Evolutionary conservation across 2,797 vertebrate species (phyloP).

Genomic region (Falco cherrug): DNA sequence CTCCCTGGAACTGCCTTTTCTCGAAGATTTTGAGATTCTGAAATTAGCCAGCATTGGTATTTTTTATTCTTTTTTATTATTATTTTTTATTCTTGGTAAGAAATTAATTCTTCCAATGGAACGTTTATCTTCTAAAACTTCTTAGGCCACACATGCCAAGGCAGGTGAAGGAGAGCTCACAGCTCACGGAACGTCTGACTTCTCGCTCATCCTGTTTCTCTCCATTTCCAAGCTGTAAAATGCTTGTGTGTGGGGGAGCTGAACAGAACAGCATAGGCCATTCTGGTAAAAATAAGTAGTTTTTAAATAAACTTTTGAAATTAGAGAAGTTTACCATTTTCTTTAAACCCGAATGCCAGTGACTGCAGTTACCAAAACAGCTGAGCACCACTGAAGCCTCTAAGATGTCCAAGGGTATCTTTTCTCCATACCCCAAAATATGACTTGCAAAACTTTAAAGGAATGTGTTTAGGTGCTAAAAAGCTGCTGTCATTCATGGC

Average conservation of each 20-base stretch:
- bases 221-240: background rate
- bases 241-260: background rate
- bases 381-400: background rate
- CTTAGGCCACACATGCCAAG: background rate
- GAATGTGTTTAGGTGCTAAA: background rate
- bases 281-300: background rate
- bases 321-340: background rate
- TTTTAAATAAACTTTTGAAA: background rate
- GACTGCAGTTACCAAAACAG: background rate
- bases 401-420: rapidly evolving
- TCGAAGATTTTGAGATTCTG: background rate
- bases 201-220: rapidly evolving
- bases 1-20: background rate
- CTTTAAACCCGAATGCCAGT: background rate
- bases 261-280: background rate
- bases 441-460: background rate
- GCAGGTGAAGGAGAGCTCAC: background rate
- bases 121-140: background rate
- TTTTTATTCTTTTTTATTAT: too few relatives aligned
- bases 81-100: background rate
- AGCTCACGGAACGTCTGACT: background rate
- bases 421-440: background rate
- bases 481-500: background rate
- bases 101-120: background rate
- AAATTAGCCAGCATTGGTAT: background rate